Base-by-base conservation (phyloP, 1,140 invertebrate genomes). In the Pachyrhynchus sulphureomaculatus region DNA sequence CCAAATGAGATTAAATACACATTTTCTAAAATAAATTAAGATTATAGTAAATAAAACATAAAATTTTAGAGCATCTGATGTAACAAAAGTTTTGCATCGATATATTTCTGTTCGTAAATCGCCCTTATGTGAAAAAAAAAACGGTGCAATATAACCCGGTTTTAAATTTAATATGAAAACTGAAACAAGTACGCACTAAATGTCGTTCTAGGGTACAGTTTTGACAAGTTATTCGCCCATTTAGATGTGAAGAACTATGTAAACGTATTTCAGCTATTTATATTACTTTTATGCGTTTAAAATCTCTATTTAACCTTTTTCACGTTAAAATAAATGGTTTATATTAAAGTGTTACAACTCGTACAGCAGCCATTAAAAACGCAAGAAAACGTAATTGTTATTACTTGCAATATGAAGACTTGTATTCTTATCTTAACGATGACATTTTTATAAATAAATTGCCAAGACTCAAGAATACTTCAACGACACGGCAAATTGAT, bases 131-230 rank as follows among this genome's bases (percentile, higher is more conserved):
- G n/a, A 21, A 49, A n/a, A n/a, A n/a, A n/a, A n/a, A n/a, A 49
- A 49, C 32, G 24, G 12, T 29, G 23, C 52, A 55, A 41, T 55
- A 12, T 23, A 44, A 21, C 52, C 15, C 13, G 52, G 52, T 41
- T 13, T 55, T 55, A 55, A 55, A 55, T 55, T 55, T 55, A n/a
- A 41, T 44, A 20, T 23, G 8, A 41, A 55, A 55, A 42, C 20
- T 55, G 21, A 23, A 29, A 55, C 52, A 26, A 55, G 52, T 55
- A 42, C 18, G 21, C 42, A 42, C 4, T 55, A 55, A 55, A 55
- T 33, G 52, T 55, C 52, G 29, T 42, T 55, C 52, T 55, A 21
- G 23, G 42, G 21, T 44, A 37, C 52, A n/a, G 42, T 55, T 37
- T 23, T 29, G 21, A n/a, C 52, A 44, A 55, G 52, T 55, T 55